Evolutionary conservation across 1,140 invertebrate species (phyloP), one percentile per base, ranked within the genome.

Genomic region (Yoshiicerus persimilis): DNA sequence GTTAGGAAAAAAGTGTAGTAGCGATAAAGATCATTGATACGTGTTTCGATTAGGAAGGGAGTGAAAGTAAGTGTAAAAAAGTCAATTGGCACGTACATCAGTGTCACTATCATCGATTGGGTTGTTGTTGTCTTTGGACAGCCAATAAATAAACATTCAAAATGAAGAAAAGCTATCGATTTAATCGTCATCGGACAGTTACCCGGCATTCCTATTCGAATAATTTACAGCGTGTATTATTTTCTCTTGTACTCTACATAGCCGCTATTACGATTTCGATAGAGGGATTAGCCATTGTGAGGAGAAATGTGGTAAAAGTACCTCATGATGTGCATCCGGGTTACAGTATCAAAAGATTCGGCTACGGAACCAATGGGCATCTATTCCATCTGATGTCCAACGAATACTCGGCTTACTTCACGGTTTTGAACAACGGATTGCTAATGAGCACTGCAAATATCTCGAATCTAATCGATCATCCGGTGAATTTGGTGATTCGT

Each of bases 391-490:
- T 96, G 16, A 92, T 97, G 89, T 95, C 97, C 89, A 96, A 95
- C 27, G 96, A 95, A 70, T 96, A 95, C 92, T 96, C 96, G 13
- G 94, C 96, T 83, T 97, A 95, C 91, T 98, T 98, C 92, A 96
- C 97, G 1, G 95, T 98, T 38, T 94, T 98, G n/a, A 95, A 96
- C 83, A 96, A 97, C 92, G 97, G 97, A 30, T 94, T 97, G 66
- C 95, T 98, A 10, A 98, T 98, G 96, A 97, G 96, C 23, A 97
- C 96, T 2, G 95, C 96, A 3, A 96, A 97, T 90, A 93, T 97
- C 5, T 94, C 94, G 30, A 95, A 96, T 5, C 92, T 98, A n/a
- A 94, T 97, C 34, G 95, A 97, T 91, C 94, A 95, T 66, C 96
- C 96, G 0, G 94, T 98, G 9, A 95, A 96, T 90, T 93, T 98